These are phyloP conservation scores for Drosophila siamana DNA, from an alignment of 2,888 invertebrate species.

Conservation along the genomic window DNA sequence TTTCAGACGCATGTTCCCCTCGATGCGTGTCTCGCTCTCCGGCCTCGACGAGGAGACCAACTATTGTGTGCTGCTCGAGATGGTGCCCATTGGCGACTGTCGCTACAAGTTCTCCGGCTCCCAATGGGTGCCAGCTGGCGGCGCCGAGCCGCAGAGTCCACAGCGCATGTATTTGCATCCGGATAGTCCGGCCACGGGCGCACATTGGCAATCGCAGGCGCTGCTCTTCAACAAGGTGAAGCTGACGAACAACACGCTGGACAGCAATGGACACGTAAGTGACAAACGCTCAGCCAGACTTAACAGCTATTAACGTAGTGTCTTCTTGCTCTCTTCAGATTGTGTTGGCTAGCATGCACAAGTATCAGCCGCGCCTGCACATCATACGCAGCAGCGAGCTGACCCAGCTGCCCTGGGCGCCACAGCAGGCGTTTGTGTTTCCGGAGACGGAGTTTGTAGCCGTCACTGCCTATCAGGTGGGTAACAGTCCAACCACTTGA, in stretches of 20 bases:
- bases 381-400: slow-evolving; percentile 92
- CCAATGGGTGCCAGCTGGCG: slow-evolving; percentile 94
- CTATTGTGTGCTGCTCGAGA: slow-evolving; percentile 93
- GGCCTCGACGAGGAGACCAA: slow-evolving; percentile 92
- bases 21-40: slow-evolving; percentile 90
- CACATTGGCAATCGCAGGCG: slow-evolving; percentile 94
- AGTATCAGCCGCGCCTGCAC: slow-evolving; percentile 95
- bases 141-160: slow-evolving; percentile 93
- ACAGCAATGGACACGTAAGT: slow-evolving; percentile 92
- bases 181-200: slow-evolving; percentile 94
- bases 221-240: slow-evolving; percentile 93
- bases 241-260: slow-evolving; percentile 94
- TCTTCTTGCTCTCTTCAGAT: slow-evolving; percentile 86
- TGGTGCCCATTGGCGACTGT: slow-evolving; percentile 91
- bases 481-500: slow-evolving; percentile 72
- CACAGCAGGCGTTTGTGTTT: slow-evolving; percentile 89
- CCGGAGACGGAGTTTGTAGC: slow-evolving; percentile 96
- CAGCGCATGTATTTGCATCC: slow-evolving; percentile 93
- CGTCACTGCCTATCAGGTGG: slow-evolving; percentile 97
- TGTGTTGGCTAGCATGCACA: slow-evolving; percentile 98
- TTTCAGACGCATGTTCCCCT: slow-evolving; percentile 96
- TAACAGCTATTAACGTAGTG: slow-evolving; percentile 11
- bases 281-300: neutral
- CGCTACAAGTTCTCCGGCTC: slow-evolving; percentile 93
- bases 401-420: slow-evolving; percentile 90